Conservation (phyloP, 2,797 vertebrate genomes). For the Lithobates pipiens region DNA sequence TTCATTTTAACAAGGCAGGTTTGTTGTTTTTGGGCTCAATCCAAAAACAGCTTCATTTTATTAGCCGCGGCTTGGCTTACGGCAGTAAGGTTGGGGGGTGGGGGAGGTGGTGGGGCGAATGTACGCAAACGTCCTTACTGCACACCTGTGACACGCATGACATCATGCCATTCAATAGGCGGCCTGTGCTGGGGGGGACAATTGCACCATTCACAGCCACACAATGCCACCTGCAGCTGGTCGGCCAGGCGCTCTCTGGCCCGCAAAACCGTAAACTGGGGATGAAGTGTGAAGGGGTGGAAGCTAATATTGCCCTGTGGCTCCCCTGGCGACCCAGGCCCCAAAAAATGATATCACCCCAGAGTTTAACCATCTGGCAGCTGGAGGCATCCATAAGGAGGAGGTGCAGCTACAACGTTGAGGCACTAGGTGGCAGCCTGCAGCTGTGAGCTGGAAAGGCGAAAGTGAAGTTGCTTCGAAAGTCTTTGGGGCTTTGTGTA, state of each 20-base stretch:
- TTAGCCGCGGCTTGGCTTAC: background rate
- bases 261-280: constrained; percentile 10
- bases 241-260: background rate
- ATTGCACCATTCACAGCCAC: constrained; percentile 36
- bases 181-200: constrained; percentile 28
- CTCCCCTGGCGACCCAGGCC: background rate
- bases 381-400: too few species aligned
- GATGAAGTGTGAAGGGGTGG: background rate
- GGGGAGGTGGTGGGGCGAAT: background rate
- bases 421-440: background rate
- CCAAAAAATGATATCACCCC: background rate
- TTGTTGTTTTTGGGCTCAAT: constrained; percentile 40
- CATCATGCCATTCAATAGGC: constrained; percentile 33
- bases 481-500: too few species aligned
- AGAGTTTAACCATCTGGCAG: too few species aligned
- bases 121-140: constrained; percentile 38
- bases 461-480: too few species aligned
- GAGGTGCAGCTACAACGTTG: background rate
- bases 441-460: background rate
- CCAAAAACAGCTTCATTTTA: constrained; percentile 34
- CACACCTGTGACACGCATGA: constrained; percentile 47
- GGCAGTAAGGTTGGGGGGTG: background rate
- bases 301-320: background rate
- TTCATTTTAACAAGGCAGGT: background rate
- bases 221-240: constrained; percentile 52